These are phyloP conservation scores for Atethmia centrago DNA, from an alignment of 2,888 invertebrate genomes.

Conservation along the genomic window DNA sequence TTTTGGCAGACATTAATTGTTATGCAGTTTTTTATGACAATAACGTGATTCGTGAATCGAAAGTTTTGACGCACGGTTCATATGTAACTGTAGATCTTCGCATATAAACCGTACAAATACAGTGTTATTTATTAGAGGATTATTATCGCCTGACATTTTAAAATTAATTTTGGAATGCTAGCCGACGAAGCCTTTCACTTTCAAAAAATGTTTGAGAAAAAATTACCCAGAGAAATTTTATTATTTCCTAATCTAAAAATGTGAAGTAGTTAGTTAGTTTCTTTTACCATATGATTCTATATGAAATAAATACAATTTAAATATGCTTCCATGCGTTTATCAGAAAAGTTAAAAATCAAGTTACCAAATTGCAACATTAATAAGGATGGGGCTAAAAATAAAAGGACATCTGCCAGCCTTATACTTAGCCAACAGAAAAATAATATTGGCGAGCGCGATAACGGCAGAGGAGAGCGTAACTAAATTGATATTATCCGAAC, in stretches of 20 bases:
- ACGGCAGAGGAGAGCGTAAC: slow-evolving; percentile 16
- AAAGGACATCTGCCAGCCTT: neutral
- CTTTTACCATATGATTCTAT: neutral
- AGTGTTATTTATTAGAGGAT: slow-evolving; percentile 22
- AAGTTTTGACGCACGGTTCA: slow-evolving; percentile 34
- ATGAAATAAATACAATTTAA: neutral
- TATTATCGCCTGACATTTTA: slow-evolving; percentile 26
- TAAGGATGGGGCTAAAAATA: neutral
- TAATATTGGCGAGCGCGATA: slow-evolving; percentile 16
- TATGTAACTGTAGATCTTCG: slow-evolving; percentile 16
- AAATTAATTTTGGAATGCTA: neutral
- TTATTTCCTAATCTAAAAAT: slow-evolving; percentile 5
- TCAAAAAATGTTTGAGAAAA: neutral
- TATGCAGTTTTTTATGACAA: slow-evolving; percentile 16
- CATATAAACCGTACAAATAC: slow-evolving; percentile 8
- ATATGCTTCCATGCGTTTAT: neutral
- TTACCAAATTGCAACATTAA: neutral
- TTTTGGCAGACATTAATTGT: slow-evolving; percentile 13
- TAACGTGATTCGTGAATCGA: slow-evolving; percentile 30
- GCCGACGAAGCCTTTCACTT: slow-evolving; percentile 9
- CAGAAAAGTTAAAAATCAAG: neutral
- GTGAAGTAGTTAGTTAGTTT: neutral
- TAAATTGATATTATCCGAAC: slow-evolving; percentile 30
- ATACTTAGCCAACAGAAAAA: slow-evolving; percentile 6
- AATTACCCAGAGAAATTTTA: neutral